Percentiles rank a stretch among this genome's conserved stretches.
These are phyloP conservation scores for Neocrepidodera transversa DNA, from an alignment of 2,888 invertebrate genomes.

Conservation along the genomic window DNA sequence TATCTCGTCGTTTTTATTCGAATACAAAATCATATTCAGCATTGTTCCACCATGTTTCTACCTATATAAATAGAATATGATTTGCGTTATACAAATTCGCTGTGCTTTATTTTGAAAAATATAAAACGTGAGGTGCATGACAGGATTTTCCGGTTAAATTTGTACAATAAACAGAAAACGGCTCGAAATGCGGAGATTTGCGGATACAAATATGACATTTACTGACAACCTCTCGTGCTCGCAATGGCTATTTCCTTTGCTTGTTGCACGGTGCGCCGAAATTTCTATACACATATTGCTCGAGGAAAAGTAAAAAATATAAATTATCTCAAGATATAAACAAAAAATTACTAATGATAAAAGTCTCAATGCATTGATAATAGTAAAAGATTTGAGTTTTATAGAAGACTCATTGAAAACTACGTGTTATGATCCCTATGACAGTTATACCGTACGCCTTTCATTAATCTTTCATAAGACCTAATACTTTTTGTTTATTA, in stretches of 20 bases:
- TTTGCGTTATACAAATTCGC: conserved; percentile 7
- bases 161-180: conserved; percentile 6
- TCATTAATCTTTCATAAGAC: too few relatives aligned
- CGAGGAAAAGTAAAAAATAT: too few relatives aligned
- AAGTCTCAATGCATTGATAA: too few relatives aligned
- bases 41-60: conserved; percentile 9
- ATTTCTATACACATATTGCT: background rate
- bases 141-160: conserved; percentile 2
- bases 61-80: conserved; percentile 15
- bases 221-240: conserved; percentile 3
- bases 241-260: background rate
- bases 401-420: too few relatives aligned
- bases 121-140: conserved; percentile 10
- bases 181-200: conserved; percentile 1
- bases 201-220: conserved; percentile 8
- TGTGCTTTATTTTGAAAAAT: conserved; percentile 1
- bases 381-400: too few relatives aligned
- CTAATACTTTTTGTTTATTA: too few relatives aligned
- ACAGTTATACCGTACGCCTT: too few relatives aligned
- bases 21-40: background rate
- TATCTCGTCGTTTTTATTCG: background rate
- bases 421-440: too few relatives aligned
- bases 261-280: background rate
- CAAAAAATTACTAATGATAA: too few relatives aligned
- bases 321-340: too few relatives aligned